Base-by-base conservation (phyloP, 1,140 invertebrate genomes). In the Cherax quadricarinatus region DNA sequence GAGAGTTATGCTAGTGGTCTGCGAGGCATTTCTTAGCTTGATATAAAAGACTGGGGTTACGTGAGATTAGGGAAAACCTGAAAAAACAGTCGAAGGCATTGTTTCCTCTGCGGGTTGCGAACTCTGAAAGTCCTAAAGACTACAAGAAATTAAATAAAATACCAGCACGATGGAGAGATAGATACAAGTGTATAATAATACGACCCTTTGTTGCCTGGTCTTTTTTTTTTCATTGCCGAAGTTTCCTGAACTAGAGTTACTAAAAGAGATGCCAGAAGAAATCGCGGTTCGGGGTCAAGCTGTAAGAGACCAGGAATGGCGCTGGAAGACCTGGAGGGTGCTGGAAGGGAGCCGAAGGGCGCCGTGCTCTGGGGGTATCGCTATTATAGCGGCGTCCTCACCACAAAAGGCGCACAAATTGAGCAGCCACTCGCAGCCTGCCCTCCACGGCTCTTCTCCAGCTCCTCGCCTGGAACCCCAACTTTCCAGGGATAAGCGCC, bases 331-430 rank as follows among this genome's bases (percentile, higher is more conserved):
- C 70, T 18, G 70, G 70, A 30, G 49, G 75, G 62, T 21, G 62
- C 62, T 66, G 62, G 62, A 21, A 66, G 62, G 21, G 62, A 12
- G n/a, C 70, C 30, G 70, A 21, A 75, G 70, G 6, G 70, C 21
- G 70, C 21, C n/a, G n/a, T 24, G 70, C 70, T 30, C n/a, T 14
- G 70, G 70, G 24, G 49, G 75, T 81, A 60, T 81, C 86, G 53
- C 86, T 70, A 88, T 88, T 88, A 88, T 78, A 30, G 86, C 86
- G 24, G 7, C 86, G 73, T 60, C 75, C 73, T 70, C 86, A 88
- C 86, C 86, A 88, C 86, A 88, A 88, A 88, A 88, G 86, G 73
- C 86, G 14, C 48, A 88, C 86, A 88, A 88, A 88, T 88, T 88
- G 80, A 82, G 80, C 48, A 82, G 80, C 80, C 80, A 82, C 80